These are phyloP conservation scores for Phasianus colchicus DNA, from an alignment of 2,113 vertebrate species.

Conservation along the genomic window DNA sequence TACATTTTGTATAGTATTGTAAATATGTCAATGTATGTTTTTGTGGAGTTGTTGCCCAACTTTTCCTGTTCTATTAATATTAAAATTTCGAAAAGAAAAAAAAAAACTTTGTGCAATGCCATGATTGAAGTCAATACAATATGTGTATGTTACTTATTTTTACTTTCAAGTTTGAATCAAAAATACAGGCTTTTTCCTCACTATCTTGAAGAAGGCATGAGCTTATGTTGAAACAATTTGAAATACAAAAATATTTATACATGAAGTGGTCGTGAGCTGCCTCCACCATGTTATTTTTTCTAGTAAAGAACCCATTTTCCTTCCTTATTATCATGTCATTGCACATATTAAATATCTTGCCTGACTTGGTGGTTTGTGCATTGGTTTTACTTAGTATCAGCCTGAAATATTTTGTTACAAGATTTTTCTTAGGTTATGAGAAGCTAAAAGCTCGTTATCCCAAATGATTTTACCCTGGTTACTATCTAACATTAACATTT, in stretches of 20 bases:
- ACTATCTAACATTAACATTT: background rate
- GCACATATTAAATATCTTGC: background rate
- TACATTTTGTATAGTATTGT: background rate
- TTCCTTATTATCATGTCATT: background rate
- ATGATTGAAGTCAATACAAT: background rate
- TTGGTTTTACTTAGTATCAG: background rate
- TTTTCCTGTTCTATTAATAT: background rate
- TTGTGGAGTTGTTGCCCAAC: background rate
- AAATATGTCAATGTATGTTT: background rate
- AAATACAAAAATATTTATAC: background rate
- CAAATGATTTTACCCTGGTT: background rate
- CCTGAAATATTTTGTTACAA: background rate
- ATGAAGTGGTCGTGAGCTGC: background rate
- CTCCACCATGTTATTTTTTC: background rate
- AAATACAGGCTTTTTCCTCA: background rate
- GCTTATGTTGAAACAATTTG: background rate
- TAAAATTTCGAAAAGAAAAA: slow-evolving; percentile 1
- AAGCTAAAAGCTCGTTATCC: background rate
- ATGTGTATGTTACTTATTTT: background rate
- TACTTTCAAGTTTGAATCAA: background rate
- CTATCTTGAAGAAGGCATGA: background rate
- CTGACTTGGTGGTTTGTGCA: background rate
- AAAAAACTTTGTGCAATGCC: background rate
- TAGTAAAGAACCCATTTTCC: background rate
- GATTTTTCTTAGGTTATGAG: background rate